A percentile compares a stretch with the other conserved stretches of the same genome.
These are phyloP conservation scores for Cebus imitator DNA, from an alignment of 2,113 vertebrate species.

Conservation along the genomic window DNA sequence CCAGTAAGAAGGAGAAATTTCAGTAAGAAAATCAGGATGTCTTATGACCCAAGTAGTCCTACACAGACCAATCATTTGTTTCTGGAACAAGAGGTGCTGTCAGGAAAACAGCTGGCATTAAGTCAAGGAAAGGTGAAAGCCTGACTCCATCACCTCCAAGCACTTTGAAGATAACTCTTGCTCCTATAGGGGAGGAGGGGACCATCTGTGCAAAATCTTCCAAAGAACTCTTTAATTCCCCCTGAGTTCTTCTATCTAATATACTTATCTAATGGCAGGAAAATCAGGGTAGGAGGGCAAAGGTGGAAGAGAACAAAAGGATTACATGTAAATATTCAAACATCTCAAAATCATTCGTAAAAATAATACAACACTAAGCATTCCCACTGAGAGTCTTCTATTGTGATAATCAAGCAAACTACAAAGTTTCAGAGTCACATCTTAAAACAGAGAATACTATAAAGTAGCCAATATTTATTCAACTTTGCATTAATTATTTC, in stretches of 20 bases:
- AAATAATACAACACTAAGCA: background rate
- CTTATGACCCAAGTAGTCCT: background rate
- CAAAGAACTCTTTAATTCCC: background rate
- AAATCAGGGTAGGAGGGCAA: background rate
- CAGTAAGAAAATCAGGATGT: background rate
- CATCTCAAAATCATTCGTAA: background rate
- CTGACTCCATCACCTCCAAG: background rate
- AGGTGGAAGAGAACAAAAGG: background rate
- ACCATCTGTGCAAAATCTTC: background rate
- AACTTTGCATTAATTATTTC: background rate
- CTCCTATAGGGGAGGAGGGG: background rate
- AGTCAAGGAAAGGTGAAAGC: background rate
- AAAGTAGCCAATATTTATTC: background rate
- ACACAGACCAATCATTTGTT: background rate
- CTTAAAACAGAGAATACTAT: background rate
- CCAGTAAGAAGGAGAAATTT: background rate
- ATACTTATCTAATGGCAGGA: background rate
- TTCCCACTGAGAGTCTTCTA: background rate
- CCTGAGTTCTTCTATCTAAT: background rate
- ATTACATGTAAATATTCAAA: background rate
- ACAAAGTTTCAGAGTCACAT: background rate
- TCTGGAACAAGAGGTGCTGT: background rate
- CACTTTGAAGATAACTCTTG: background rate
- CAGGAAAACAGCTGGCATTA: background rate
- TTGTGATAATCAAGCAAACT: background rate